Conservation (phyloP, 37 sponge, comb jelly and placozoan species). For the Corticium candelabrum region DNA sequence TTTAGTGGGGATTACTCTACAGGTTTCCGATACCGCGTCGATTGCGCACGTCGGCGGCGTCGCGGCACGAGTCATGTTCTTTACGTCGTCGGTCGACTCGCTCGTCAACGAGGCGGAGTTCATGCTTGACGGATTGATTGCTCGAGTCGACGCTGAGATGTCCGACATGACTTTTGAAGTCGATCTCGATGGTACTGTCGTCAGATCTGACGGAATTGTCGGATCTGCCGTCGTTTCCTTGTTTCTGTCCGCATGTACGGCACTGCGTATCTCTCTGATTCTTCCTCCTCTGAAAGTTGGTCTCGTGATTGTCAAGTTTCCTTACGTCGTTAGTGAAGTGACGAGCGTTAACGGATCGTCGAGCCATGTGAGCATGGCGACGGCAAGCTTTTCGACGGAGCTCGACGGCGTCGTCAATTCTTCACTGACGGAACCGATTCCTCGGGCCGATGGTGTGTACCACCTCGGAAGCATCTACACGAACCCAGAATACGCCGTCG, state of each 20-base stretch:
- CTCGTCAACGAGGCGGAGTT: not conserved
- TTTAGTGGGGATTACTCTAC: not conserved
- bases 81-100: not conserved
- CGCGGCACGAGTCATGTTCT: not conserved
- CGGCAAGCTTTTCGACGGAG: not conserved
- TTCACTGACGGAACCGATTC: no score
- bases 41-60: not conserved
- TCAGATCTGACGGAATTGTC: no score
- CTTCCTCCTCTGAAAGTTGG: not conserved
- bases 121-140: not conserved
- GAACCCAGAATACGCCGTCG: not conserved
- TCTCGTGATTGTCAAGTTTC: not conserved
- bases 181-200: no score
- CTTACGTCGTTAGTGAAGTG: not conserved
- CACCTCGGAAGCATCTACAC: not conserved
- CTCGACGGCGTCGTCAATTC: not conserved
- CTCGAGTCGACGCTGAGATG: not conserved
- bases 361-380: not conserved
- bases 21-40: not conserved
- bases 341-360: not conserved
- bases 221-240: not conserved
- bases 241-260: not conserved
- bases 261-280: not conserved
- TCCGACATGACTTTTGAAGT: not conserved
- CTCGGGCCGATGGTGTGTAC: no score